Conservation (phyloP, 2,888 invertebrate genomes). For the Ctena decussata region DNA sequence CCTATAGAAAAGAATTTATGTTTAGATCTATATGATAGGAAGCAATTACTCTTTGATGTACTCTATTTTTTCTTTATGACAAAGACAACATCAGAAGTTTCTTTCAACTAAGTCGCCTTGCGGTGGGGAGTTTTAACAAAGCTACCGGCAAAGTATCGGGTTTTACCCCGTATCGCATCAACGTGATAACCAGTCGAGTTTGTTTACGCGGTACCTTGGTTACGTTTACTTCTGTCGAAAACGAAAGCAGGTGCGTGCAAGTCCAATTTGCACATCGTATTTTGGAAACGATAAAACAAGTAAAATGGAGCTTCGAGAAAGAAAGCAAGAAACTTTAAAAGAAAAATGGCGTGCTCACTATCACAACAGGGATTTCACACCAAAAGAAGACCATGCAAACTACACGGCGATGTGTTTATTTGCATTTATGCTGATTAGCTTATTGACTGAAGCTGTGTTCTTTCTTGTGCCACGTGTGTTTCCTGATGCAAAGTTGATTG, state of each 20-base stretch:
- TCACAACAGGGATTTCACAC: constrained; percentile 73
- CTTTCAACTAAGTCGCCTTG: too few relatives aligned
- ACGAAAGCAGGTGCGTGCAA: constrained; percentile 57
- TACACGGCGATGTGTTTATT: constrained; percentile 66
- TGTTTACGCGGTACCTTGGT: constrained; percentile 60
- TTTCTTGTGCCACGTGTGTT: constrained; percentile 72
- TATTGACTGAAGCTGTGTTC: constrained; percentile 69
- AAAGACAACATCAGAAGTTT: too few relatives aligned
- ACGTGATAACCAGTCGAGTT: neutral
- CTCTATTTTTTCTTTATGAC: too few relatives aligned
- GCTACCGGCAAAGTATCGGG: too few relatives aligned
- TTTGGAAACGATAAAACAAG: constrained; percentile 8
- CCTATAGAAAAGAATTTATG: too few relatives aligned
- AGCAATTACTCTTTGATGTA: too few relatives aligned
- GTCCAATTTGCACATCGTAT: neutral
- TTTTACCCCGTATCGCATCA: too few relatives aligned
- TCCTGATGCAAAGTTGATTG: constrained; percentile 29
- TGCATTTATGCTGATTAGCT: constrained; percentile 64
- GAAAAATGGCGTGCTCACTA: constrained; percentile 76
- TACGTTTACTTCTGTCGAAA: constrained; percentile 57
- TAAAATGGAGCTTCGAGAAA: constrained; percentile 73
- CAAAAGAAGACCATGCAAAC: constrained; percentile 64
- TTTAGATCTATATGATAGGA: too few relatives aligned
- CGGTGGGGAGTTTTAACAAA: too few relatives aligned
- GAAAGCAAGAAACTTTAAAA: constrained; percentile 67